phyloP scores from a whole-genome alignment of 2,888 invertebrate genomes.

The Synanthedon formicaeformis region DNA sequence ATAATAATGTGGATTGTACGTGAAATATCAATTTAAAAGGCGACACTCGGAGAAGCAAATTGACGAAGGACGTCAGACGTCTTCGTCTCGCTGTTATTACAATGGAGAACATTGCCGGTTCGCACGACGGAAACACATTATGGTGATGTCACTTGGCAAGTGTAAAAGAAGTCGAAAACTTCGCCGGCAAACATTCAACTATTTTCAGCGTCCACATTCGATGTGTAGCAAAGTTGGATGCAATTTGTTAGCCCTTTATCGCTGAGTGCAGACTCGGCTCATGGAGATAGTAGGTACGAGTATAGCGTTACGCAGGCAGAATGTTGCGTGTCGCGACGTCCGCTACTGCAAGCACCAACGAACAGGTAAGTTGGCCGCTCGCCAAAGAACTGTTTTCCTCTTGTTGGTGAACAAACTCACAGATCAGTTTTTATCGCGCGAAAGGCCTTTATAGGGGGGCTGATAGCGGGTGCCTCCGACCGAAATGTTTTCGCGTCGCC shows the following conservation, averaged over 20 bases:
- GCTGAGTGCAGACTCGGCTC: conserved; percentile 30
- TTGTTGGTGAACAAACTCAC: conserved; percentile 64
- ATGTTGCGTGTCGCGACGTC: conserved; percentile 23
- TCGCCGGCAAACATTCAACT: conserved; percentile 54
- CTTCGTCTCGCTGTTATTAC: conserved; percentile 21
- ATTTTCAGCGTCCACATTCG: conserved; percentile 58
- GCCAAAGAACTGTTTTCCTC: conserved; percentile 69
- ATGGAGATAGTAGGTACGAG: conserved; percentile 11
- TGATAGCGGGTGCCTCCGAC: conserved; percentile 49
- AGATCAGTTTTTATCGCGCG: conserved; percentile 71
- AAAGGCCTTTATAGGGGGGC: conserved; percentile 67
- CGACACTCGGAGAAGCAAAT: conserved; percentile 44
- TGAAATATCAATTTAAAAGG: conserved; percentile 53
- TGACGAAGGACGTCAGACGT: conserved; percentile 24
- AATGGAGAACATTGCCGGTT: conserved; percentile 26
- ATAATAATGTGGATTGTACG: conserved; percentile 49
- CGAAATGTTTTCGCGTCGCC: conserved; percentile 60
- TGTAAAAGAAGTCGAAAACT: conserved; percentile 60
- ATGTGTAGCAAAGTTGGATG: conserved; percentile 57
- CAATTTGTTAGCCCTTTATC: conserved; percentile 66
- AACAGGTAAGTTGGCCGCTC: conserved; percentile 57
- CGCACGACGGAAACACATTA: conserved; percentile 37
- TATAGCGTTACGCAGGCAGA: conserved; percentile 6
- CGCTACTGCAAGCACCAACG: conserved; percentile 34
- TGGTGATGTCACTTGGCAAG: conserved; percentile 50